phyloP scores from a whole-genome alignment of 2,888 invertebrate genomes.

The Callinectes sapidus region DNA sequence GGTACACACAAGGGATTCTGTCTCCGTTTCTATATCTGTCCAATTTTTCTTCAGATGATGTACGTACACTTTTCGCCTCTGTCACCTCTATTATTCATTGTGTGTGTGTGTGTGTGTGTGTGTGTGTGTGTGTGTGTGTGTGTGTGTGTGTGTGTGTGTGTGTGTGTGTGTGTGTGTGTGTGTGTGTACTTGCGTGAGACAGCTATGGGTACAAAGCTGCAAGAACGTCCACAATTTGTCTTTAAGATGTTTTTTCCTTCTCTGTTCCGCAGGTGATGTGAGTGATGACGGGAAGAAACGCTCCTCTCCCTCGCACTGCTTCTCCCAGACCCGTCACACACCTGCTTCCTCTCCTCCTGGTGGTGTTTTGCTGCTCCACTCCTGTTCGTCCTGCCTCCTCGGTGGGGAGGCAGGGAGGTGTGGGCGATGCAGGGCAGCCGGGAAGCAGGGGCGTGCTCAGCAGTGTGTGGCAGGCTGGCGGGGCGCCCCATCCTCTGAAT shows the following conservation, averaged over 20 bases:
- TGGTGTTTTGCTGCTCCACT: background rate
- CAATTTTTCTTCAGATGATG: too few relatives aligned
- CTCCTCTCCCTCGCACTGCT: background rate
- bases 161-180: conserved; percentile 24
- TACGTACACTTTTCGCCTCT: too few relatives aligned
- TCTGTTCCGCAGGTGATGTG: conserved; percentile 1
- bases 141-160: conserved; percentile 19
- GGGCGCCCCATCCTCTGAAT: background rate
- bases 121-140: background rate
- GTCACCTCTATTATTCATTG: too few relatives aligned
- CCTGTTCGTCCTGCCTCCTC: conserved; percentile 17
- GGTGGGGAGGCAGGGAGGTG: conserved; percentile 1
- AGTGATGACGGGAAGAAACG: conserved; percentile 21
- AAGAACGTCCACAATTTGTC: background rate
- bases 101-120: too few relatives aligned
- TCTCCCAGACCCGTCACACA: background rate
- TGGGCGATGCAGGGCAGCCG: background rate
- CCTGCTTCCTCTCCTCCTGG: background rate
- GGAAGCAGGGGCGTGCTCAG: background rate
- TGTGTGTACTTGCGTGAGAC: background rate
- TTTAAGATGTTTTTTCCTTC: background rate
- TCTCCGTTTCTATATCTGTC: too few relatives aligned
- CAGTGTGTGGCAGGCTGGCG: background rate
- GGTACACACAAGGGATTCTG: too few relatives aligned
- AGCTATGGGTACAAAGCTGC: background rate